Base-by-base conservation (phyloP, 64 coral and sea anemone species). In the Montipora efflorescens region DNA sequence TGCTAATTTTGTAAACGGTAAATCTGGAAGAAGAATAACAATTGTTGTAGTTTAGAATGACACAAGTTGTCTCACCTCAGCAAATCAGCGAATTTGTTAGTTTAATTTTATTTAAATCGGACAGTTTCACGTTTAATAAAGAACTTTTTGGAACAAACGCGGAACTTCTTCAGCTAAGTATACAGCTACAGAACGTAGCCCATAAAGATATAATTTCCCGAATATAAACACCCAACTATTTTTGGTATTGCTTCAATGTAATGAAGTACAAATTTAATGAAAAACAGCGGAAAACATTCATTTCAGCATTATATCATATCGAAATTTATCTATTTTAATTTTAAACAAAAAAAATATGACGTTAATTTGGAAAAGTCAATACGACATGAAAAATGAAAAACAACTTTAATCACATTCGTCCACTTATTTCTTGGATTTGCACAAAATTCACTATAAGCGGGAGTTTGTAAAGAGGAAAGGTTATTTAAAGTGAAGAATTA, bases 1-100 rank as follows among this genome's bases (percentile, higher is more conserved):
- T 86, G 82, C 64, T 71, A 86, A 86, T 86, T 86, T 86, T 71
- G n/a, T 45, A 7, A 15, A 5, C 18, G 45, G 82, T 71, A 46
- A 25, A 12, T 45, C 20, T n/a, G 4, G 49, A 86, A 19, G 58
- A 71, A 86, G 16, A 86, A 86, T 70, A 6, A 20, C 43, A 70
- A 70, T 71, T 86, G 59, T 62, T 19, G 5, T 76, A 76, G 45
- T 48, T 48, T 14, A 12, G 62, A 7, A 7, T 81, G 18, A 13
- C 48, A 7, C 52, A 7, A 55, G 52, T 19, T 11, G 52, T 68
- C 43, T 4, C 49, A 23, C 21, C 66, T 36, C 70, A 48, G 19
- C 46, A 50, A 50, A 51, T 16, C 81, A 4, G 28, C 7, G 36
- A 67, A 67, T 48, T 14, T 4, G 5, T 84, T 19, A 48, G 36